Conservation (phyloP, 2,797 vertebrate genomes). For the Trachurus trachurus region DNA sequence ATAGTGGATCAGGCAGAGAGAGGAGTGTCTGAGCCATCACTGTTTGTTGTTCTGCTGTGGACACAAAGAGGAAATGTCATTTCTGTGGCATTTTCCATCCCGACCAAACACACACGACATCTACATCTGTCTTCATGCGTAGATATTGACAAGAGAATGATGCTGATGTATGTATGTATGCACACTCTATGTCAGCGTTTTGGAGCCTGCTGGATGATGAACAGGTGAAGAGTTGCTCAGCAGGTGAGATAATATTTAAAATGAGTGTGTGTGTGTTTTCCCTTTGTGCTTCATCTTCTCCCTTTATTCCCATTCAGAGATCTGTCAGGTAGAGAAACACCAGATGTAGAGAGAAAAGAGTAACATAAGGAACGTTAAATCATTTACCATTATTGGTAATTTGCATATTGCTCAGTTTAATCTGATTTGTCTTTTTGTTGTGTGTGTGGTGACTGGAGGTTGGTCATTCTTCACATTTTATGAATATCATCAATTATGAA, state of each 20-base stretch:
- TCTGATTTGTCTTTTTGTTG: not conserved
- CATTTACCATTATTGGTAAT: not conserved
- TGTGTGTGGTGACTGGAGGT: not conserved
- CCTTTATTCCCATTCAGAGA: not conserved
- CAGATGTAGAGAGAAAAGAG: not conserved
- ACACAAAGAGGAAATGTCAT: constrained; percentile 70
- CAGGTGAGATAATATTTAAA: not conserved
- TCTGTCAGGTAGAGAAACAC: not conserved
- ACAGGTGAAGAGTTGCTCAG: constrained; percentile 5
- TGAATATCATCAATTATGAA: not conserved
- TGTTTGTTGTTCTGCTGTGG: constrained; percentile 25
- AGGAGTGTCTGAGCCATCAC: constrained; percentile 7
- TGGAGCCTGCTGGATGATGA: not conserved
- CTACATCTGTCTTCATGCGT: not conserved
- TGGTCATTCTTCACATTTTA: not conserved
- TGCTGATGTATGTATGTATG: not conserved
- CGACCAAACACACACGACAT: constrained; percentile 29
- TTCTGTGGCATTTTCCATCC: constrained; percentile 68
- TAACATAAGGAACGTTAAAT: not conserved
- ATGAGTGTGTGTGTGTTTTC: not conserved
- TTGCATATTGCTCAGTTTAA: not conserved
- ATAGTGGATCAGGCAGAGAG: not conserved
- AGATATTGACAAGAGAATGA: not conserved
- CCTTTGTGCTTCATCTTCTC: constrained; percentile 7
- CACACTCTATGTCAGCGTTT: not conserved